Percentiles rank a stretch among this genome's conserved stretches.
phyloP scores from a whole-genome alignment of 2,113 vertebrate species.

The Craseonycteris thonglongyai region DNA sequence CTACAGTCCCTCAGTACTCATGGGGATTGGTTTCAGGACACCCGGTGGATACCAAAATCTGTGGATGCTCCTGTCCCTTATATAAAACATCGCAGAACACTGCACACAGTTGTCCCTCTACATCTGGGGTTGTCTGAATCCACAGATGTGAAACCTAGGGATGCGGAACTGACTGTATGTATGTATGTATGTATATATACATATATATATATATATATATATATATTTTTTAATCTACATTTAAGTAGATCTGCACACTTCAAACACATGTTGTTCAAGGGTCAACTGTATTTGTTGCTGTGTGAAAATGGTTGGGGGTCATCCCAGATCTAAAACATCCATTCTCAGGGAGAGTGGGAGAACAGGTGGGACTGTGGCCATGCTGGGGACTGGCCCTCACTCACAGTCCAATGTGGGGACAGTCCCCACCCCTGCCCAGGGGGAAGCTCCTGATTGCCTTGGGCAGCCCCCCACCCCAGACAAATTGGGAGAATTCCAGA shows the following conservation, averaged over 20 bases:
- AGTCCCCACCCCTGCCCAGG: accelerated
- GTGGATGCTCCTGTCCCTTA: neutral
- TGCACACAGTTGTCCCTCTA: neutral
- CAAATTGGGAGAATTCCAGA: neutral
- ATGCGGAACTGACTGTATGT: no score
- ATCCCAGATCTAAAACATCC: neutral
- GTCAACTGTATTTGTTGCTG: neutral
- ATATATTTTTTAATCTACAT: no score
- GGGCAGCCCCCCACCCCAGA: neutral
- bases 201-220: no score
- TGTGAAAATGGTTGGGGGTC: neutral
- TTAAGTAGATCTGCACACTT: neutral
- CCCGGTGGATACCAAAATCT: neutral
- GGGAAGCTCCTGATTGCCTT: neutral
- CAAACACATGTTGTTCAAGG: neutral
- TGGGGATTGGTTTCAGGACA: neutral
- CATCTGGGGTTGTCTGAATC: neutral
- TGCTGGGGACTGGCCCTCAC: neutral
- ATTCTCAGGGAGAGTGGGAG: neutral
- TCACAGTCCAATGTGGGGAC: no score
- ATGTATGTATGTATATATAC: no score
- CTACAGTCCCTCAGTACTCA: neutral
- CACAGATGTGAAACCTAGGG: neutral
- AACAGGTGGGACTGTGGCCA: neutral
- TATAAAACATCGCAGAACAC: neutral